Conservation (phyloP, 2,888 invertebrate genomes). For the Linyphia triangularis region DNA sequence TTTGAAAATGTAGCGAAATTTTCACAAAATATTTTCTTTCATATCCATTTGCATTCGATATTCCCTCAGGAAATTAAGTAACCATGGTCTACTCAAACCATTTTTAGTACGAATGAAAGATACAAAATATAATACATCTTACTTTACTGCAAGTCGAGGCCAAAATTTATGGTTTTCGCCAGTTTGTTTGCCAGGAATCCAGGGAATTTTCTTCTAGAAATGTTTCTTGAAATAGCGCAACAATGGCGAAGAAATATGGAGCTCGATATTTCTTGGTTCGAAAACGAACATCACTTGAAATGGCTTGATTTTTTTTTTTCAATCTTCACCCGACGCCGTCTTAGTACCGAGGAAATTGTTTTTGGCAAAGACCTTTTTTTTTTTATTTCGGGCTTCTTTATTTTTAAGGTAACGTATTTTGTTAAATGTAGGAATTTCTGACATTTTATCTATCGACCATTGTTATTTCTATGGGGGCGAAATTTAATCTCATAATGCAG, state of each 20-base stretch:
- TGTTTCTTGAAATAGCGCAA: slow-evolving; percentile 25
- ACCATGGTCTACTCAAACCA: neutral
- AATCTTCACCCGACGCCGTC: neutral
- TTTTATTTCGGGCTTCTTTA: neutral
- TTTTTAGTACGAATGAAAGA: no score
- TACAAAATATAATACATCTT: neutral
- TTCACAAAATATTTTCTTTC: neutral
- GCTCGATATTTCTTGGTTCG: slow-evolving; percentile 23
- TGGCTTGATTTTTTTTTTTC: slow-evolving; percentile 26
- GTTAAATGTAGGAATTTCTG: slow-evolving; percentile 49
- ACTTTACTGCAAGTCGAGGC: neutral
- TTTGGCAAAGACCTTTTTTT: slow-evolving; percentile 9
- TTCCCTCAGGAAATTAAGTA: no score
- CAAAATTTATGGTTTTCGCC: slow-evolving; percentile 37
- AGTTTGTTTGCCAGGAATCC: slow-evolving; percentile 3
- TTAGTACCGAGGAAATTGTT: slow-evolving; percentile 37
- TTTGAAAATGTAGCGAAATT: no score
- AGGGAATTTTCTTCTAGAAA: slow-evolving; percentile 7
- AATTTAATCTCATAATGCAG: slow-evolving; percentile 67
- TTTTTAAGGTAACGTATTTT: slow-evolving; percentile 11
- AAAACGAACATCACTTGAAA: slow-evolving; percentile 21
- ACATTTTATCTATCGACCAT: slow-evolving; percentile 26
- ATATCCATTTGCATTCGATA: neutral
- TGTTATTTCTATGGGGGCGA: slow-evolving; percentile 1
- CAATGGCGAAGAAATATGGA: slow-evolving; percentile 38